Percentiles rank a stretch among this genome's conserved stretches.
phyloP scores from a whole-genome alignment of 2,888 invertebrate genomes.

The Hanleya hanleyi region DNA sequence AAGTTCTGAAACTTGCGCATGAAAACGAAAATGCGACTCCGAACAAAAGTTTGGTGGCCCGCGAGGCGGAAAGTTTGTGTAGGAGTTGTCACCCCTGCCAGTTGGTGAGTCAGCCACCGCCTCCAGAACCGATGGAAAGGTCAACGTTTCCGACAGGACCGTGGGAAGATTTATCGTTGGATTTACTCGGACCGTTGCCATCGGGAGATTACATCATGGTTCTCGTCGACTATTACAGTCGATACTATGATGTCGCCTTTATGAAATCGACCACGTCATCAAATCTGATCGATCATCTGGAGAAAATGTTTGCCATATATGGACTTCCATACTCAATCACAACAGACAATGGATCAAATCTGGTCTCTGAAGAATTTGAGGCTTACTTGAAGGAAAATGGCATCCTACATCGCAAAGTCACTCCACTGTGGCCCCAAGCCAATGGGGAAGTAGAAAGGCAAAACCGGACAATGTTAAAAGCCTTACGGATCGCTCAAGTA shows the following conservation, averaged over 20 bases:
- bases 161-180: constrained; percentile 28
- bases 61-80: constrained; percentile 14
- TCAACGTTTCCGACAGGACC: constrained; percentile 21
- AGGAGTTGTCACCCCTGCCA: constrained; percentile 11
- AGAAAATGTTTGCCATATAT: constrained; percentile 17
- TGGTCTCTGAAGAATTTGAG: constrained; percentile 9
- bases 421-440: constrained; percentile 25
- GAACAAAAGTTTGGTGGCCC: constrained; percentile 39
- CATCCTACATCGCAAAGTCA: too few species aligned
- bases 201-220: constrained; percentile 21
- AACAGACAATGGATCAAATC: constrained; percentile 20
- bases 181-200: constrained; percentile 27
- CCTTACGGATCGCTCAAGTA: constrained; percentile 23
- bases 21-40: constrained; percentile 23
- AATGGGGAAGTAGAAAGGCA: constrained; percentile 29
- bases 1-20: constrained; percentile 25
- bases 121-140: constrained; percentile 24
- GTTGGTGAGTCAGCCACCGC: background rate
- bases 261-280: constrained; percentile 17
- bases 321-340: constrained; percentile 20
- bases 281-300: constrained; percentile 14
- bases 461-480: constrained; percentile 26
- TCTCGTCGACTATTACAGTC: constrained; percentile 27
- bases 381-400: too few species aligned
- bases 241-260: constrained; percentile 17